A percentile compares a stretch with the other conserved stretches of the same genome.
These are phyloP conservation scores for Apocheima hispidaria DNA, from an alignment of 2,888 invertebrate species.

Conservation along the genomic window DNA sequence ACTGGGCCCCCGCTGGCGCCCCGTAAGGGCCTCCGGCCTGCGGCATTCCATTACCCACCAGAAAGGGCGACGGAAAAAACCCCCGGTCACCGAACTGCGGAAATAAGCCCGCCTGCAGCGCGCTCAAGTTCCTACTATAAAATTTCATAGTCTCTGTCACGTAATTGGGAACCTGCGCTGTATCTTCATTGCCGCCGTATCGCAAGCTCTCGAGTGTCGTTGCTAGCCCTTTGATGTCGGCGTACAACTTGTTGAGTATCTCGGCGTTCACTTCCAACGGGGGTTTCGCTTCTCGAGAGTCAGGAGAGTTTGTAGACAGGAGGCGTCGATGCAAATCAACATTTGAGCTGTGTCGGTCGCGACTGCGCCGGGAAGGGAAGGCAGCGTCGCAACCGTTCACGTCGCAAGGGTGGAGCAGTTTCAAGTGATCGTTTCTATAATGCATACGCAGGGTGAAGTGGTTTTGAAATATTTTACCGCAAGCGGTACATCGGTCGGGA, in stretches of 20 bases:
- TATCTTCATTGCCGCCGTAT: slow-evolving; percentile 77
- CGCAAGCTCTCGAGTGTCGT: slow-evolving; percentile 88
- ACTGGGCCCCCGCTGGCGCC: slow-evolving; percentile 73
- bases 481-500: slow-evolving; percentile 93
- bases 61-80: slow-evolving; percentile 77
- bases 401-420: slow-evolving; percentile 95
- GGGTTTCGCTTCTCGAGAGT: slow-evolving; percentile 83
- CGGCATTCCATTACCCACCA: slow-evolving; percentile 75
- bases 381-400: slow-evolving; percentile 96
- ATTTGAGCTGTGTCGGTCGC: slow-evolving; percentile 87
- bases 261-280: slow-evolving; percentile 91
- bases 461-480: slow-evolving; percentile 95
- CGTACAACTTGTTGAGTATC: slow-evolving; percentile 93
- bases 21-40: slow-evolving; percentile 75
- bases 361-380: slow-evolving; percentile 93
- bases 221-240: slow-evolving; percentile 89
- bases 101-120: slow-evolving; percentile 76
- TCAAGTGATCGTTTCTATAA: slow-evolving; percentile 96
- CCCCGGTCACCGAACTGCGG: slow-evolving; percentile 77
- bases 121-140: slow-evolving; percentile 78
- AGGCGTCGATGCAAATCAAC: slow-evolving; percentile 83
- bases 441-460: slow-evolving; percentile 96
- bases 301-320: slow-evolving; percentile 77
- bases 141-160: slow-evolving; percentile 83
- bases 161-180: slow-evolving; percentile 76